Evolutionary conservation across 2,113 vertebrate species (phyloP).

Genomic region (Gorsachius goisagi): DNA sequence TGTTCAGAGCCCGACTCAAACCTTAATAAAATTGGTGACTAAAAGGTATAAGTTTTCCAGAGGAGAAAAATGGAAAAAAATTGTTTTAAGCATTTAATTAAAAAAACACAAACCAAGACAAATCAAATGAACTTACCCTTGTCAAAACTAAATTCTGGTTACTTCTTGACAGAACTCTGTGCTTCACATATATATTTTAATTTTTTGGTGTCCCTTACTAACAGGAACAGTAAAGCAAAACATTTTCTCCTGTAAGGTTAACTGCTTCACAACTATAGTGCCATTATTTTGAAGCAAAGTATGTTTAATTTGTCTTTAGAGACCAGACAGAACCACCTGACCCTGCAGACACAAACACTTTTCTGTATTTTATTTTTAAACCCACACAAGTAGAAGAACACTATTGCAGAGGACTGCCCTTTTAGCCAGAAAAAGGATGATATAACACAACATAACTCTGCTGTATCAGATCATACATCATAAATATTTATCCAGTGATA

Average conservation of each 20-base stretch:
- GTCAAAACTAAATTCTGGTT: background rate
- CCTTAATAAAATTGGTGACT: background rate
- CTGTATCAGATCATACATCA: background rate
- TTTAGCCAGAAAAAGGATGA: background rate
- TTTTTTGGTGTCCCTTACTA: background rate
- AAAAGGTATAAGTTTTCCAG: background rate
- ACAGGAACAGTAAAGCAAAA: background rate
- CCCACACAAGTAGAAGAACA: background rate
- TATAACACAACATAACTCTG: background rate
- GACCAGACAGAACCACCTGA: background rate
- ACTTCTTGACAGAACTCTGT: background rate
- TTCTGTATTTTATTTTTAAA: background rate
- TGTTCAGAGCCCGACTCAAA: background rate
- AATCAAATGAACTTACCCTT: background rate
- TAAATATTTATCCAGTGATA: background rate
- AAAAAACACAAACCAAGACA: background rate
- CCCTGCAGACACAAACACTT: background rate
- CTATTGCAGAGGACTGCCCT: background rate
- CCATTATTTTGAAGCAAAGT: background rate
- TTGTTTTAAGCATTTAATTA: background rate
- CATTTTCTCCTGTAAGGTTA: background rate
- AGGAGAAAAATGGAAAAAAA: background rate
- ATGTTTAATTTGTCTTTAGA: background rate
- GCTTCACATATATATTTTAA: background rate
- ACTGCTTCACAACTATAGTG: background rate